These are phyloP conservation scores for Atrina japonica DNA, from an alignment of 2,888 invertebrate species.

Conservation along the genomic window DNA sequence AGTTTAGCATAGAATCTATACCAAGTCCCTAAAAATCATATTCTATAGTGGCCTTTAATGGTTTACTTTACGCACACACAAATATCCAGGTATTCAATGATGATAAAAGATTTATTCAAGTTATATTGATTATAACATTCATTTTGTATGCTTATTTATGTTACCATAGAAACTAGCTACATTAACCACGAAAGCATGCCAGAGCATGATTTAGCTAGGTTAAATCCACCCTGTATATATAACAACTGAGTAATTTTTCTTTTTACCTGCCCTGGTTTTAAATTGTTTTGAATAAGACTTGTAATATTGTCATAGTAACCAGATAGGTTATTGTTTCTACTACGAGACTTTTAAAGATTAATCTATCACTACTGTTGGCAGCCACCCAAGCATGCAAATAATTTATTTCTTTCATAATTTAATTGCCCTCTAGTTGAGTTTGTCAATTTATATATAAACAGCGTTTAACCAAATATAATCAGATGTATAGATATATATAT, in stretches of 20 bases:
- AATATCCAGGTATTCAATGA: too few species aligned
- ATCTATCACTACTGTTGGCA: slow-evolving; percentile 41
- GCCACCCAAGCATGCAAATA: slow-evolving; percentile 18
- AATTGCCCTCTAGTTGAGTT: too few species aligned
- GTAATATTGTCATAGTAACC: slow-evolving; percentile 53
- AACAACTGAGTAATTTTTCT: slow-evolving; percentile 41
- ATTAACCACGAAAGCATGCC: slow-evolving; percentile 31
- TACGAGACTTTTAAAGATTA: slow-evolving; percentile 46
- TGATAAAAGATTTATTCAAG: slow-evolving; percentile 52
- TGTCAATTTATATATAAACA: too few species aligned
- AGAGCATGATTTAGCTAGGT: slow-evolving; percentile 35
- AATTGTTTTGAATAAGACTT: slow-evolving; percentile 41
- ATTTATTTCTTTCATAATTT: slow-evolving; percentile 14
- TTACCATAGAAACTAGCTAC: slow-evolving; percentile 55
- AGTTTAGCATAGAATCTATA: slow-evolving; percentile 55
- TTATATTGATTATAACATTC: slow-evolving; percentile 62
- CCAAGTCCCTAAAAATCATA: slow-evolving; percentile 42
- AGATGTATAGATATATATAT: too few species aligned
- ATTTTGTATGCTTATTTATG: slow-evolving; percentile 46
- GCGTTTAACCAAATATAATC: too few species aligned
- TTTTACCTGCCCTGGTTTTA: slow-evolving; percentile 31
- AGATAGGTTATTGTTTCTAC: slow-evolving; percentile 52
- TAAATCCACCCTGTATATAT: slow-evolving; percentile 33
- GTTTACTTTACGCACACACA: neutral
- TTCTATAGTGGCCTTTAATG: slow-evolving; percentile 1